Evolutionary conservation across 2,113 vertebrate species (phyloP), one percentile per base, ranked within the genome.

Genomic region (Cottus gobio): DNA sequence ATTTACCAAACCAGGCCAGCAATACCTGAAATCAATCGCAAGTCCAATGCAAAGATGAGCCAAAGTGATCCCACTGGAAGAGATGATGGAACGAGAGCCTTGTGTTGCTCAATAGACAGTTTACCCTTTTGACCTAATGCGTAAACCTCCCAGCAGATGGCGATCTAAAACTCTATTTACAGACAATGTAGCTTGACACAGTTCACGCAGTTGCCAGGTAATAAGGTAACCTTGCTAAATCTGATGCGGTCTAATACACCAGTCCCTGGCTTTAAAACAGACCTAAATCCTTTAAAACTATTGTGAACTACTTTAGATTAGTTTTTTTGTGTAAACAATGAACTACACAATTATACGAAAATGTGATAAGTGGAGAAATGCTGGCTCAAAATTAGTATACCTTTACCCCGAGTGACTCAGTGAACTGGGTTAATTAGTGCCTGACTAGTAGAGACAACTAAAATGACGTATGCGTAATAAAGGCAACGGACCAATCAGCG

Each of bases 401-500:
- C 34, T 63, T 18, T 2, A n/a, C 24, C 34, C 26, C 13, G 16
- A 30, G 18, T 20, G 34, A 9, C 46, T 7, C 36, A 31, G 0
- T 10, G 22, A 28, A 22, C 4, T 3, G 50, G 7, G 50, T 48
- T 70, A 0, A 46, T 58, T 7, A 34, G 34, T n/a, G 0, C 15
- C 18, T 11, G 34, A 11, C 70, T 5, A 6, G 48, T 5, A 6
- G 48, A 30, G 44, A 57, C 5, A 24, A 63, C 3, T 22, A n/a
- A n/a, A 22, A 8, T 37, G 69, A 68, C 54, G 56, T 71, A 64
- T 9, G 7, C 5, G 28, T 26, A 1, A 18, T n/a, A 15, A 34
- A 20, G 4, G 5, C 22, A 31, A 26, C 44, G 11, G 85, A 52
- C 80, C 5, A 82, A 88, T 85, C 82, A 85, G 82, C 63, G 74